These are phyloP conservation scores for Acromyrmex heyeri DNA, from an alignment of 1,140 invertebrate genomes.

Conservation along the genomic window DNA sequence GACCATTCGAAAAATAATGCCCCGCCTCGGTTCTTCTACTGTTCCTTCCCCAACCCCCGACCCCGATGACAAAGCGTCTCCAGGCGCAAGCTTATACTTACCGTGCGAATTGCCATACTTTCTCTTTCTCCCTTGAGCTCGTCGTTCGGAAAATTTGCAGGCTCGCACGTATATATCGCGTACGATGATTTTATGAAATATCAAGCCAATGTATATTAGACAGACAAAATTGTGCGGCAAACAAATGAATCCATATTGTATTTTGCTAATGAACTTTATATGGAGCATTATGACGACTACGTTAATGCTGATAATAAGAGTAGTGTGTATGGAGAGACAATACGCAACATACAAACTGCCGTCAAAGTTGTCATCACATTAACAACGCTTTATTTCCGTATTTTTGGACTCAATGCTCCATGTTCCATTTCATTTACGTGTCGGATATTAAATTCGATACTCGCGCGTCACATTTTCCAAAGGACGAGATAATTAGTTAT, in stretches of 20 bases:
- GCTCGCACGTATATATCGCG: neutral
- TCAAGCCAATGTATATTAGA: neutral
- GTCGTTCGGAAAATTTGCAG: slow-evolving; percentile 48
- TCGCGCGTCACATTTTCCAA: slow-evolving; percentile 3
- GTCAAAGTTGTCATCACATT: neutral
- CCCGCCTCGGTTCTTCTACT: slow-evolving; percentile 44
- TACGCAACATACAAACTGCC: neutral
- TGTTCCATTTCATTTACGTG: neutral
- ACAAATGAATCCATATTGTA: neutral
- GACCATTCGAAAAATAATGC: slow-evolving; percentile 71
- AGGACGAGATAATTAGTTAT: slow-evolving; percentile 42
- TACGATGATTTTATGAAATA: slow-evolving; percentile 23
- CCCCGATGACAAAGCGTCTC: slow-evolving; percentile 66
- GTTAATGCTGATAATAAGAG: neutral
- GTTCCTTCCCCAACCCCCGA: neutral
- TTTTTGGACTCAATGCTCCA: neutral
- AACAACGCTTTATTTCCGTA: slow-evolving; percentile 4
- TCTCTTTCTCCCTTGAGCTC: slow-evolving; percentile 21
- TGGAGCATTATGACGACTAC: neutral
- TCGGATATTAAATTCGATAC: slow-evolving; percentile 43
- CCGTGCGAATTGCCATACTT: slow-evolving; percentile 69
- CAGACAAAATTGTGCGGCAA: slow-evolving; percentile 4
- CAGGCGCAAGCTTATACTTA: slow-evolving; percentile 48
- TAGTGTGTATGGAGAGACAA: neutral
- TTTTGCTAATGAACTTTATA: slow-evolving; percentile 11